Conservation (phyloP, 2,797 vertebrate genomes). For the Enteromius afrohamiltoni region DNA sequence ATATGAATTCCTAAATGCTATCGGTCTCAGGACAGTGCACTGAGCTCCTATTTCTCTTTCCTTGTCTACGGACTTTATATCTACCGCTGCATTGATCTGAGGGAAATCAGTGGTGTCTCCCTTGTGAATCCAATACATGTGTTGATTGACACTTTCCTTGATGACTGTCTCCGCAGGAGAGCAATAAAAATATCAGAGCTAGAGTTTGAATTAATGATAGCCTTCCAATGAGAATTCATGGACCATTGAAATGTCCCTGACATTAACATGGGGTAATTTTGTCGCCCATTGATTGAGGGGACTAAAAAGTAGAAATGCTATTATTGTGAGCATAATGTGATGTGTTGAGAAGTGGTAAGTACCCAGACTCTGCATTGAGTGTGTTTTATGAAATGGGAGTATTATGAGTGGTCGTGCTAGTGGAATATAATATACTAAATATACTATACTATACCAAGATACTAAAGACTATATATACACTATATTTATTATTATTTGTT, state of each 20-base stretch:
- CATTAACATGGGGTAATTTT: slow-evolving; percentile 39
- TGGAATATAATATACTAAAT: not conserved
- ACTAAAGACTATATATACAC: too few species aligned
- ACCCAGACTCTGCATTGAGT: slow-evolving; percentile 57
- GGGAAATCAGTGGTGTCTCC: slow-evolving; percentile 32
- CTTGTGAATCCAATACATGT: slow-evolving; percentile 37
- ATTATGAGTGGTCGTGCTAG: not conserved
- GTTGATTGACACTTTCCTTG: slow-evolving; percentile 49
- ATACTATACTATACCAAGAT: too few species aligned
- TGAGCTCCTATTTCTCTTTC: slow-evolving; percentile 43
- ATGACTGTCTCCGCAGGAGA: slow-evolving; percentile 47
- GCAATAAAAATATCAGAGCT: slow-evolving; percentile 42
- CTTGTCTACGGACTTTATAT: not conserved
- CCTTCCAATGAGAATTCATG: slow-evolving; percentile 20
- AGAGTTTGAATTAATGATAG: slow-evolving; percentile 52
- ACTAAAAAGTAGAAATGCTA: slow-evolving; percentile 65
- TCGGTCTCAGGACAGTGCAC: slow-evolving; percentile 67
- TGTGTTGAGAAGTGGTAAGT: slow-evolving; percentile 56
- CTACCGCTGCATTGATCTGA: slow-evolving; percentile 25
- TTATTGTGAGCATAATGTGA: slow-evolving; percentile 43
- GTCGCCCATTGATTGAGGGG: slow-evolving; percentile 34
- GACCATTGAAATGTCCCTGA: slow-evolving; percentile 30
- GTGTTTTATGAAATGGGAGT: slow-evolving; percentile 25
- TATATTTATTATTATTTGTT: not conserved
- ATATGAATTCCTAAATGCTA: slow-evolving; percentile 65